Evolutionary conservation across 2,888 invertebrate genomes (phyloP).

Genomic region (Troides aeacus): DNA sequence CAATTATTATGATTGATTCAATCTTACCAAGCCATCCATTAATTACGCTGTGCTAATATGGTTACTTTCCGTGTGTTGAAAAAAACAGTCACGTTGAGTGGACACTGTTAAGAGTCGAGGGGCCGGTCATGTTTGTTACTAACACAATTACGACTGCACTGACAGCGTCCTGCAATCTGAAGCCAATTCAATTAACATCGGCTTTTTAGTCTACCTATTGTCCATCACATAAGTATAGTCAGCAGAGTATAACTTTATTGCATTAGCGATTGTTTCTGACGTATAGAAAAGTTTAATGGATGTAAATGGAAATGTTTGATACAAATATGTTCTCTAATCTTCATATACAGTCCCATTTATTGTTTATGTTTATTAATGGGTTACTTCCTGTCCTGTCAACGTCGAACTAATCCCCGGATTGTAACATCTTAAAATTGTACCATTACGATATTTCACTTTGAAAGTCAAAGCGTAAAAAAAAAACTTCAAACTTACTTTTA

Average conservation of each 20-base stretch:
- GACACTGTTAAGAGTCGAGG: conserved; percentile 50
- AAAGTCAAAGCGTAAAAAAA: too few species aligned
- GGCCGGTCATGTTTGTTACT: conserved; percentile 62
- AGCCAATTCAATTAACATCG: conserved; percentile 75
- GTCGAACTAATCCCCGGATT: too few species aligned
- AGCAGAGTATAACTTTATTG: conserved; percentile 4
- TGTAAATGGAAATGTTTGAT: not conserved
- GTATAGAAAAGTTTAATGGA: not conserved
- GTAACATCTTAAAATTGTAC: too few species aligned
- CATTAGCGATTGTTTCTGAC: not conserved
- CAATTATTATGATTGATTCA: not conserved
- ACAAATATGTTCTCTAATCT: too few species aligned
- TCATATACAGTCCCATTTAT: too few species aligned
- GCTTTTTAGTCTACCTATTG: conserved; percentile 66
- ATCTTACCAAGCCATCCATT: not conserved
- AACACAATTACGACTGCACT: conserved; percentile 66
- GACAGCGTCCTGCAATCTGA: conserved; percentile 69
- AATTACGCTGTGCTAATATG: not conserved
- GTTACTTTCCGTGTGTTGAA: conserved; percentile 40
- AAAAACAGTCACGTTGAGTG: conserved; percentile 50
- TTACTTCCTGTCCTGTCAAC: too few species aligned
- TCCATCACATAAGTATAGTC: conserved; percentile 30
- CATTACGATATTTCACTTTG: too few species aligned
- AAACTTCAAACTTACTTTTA: too few species aligned
- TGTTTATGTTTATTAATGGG: too few species aligned